Conservation (phyloP, 2,797 vertebrate species). For the Pseudocheirus occidentalis region DNA sequence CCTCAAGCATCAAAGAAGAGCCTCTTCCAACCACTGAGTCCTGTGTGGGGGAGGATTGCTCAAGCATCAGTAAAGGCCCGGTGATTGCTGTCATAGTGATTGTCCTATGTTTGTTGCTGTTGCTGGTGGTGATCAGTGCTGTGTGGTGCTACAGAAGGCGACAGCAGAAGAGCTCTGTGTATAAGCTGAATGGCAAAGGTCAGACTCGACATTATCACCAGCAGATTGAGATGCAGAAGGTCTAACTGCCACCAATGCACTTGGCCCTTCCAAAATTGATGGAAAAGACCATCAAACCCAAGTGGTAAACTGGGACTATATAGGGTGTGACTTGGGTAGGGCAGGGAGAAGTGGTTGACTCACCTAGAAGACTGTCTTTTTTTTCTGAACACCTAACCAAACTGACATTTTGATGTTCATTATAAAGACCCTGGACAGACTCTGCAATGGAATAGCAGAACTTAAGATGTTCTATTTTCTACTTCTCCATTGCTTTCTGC, state of each 20-base stretch:
- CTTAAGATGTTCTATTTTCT: background rate
- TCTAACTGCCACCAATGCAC: conserved; percentile 82
- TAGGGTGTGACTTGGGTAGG: conserved; percentile 54
- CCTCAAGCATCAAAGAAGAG: conserved; percentile 84
- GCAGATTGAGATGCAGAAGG: conserved; percentile 98
- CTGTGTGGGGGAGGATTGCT: conserved; percentile 86
- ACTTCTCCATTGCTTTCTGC: background rate
- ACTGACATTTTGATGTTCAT: conserved; percentile 35
- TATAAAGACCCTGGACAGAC: conserved; percentile 32
- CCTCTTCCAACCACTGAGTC: conserved; percentile 82
- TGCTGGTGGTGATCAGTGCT: conserved; percentile 84
- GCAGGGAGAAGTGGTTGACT: background rate
- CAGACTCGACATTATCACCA: conserved; percentile 89
- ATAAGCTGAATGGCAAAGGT: conserved; percentile 93
- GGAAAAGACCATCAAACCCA: conserved; percentile 48
- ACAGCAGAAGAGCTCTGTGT: conserved; percentile 94
- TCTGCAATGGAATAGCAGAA: conserved; percentile 43
- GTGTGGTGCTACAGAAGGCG: conserved; percentile 92
- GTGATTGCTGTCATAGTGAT: conserved; percentile 90
- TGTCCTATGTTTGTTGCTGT: conserved; percentile 87
- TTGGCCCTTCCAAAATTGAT: conserved; percentile 21
- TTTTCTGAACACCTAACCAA: background rate
- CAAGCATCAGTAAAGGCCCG: conserved; percentile 84
- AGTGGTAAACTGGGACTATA: conserved; percentile 68
- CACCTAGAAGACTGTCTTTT: background rate